These are phyloP conservation scores for Erpobdella octoculata DNA, from an alignment of 2,888 invertebrate species.

Conservation along the genomic window DNA sequence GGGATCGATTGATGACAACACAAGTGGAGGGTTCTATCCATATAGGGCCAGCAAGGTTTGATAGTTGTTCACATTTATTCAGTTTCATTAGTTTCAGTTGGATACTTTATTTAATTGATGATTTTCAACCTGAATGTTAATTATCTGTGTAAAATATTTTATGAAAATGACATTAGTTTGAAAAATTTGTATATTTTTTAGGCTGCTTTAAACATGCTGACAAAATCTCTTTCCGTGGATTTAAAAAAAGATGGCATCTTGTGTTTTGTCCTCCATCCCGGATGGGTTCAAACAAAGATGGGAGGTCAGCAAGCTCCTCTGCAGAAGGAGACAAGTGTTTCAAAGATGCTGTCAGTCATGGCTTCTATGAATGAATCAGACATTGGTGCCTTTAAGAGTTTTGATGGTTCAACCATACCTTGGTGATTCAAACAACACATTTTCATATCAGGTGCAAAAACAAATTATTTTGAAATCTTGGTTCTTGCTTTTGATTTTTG, in stretches of 20 bases:
- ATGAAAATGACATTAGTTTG: background rate
- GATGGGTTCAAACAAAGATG: slow-evolving; percentile 85
- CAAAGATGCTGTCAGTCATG: slow-evolving; percentile 63
- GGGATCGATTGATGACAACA: slow-evolving; percentile 70
- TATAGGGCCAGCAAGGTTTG: slow-evolving; percentile 77
- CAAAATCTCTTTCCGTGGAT: slow-evolving; percentile 75
- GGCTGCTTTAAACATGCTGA: slow-evolving; percentile 77
- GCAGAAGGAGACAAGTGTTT: slow-evolving; percentile 63
- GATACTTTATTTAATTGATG: background rate
- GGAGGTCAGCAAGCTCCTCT: slow-evolving; percentile 73
- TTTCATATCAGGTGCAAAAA: no score
- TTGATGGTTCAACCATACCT: slow-evolving; percentile 10
- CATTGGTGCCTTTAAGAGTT: slow-evolving; percentile 23
- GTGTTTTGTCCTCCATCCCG: slow-evolving; percentile 71
- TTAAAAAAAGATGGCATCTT: slow-evolving; percentile 68
- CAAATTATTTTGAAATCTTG: no score
- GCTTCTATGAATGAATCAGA: slow-evolving; percentile 36
- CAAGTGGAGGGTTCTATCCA: slow-evolving; percentile 71
- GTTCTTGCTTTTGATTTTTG: no score
- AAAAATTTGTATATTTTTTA: slow-evolving; percentile 44
- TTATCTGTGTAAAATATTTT: background rate
- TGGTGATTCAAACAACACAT: no score
- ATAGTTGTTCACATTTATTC: background rate
- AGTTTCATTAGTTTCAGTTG: background rate
- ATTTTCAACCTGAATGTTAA: background rate